Percentiles rank a stretch among this genome's conserved stretches.
These are phyloP conservation scores for Andricus curvator DNA, from an alignment of 2,888 invertebrate species.

Conservation along the genomic window DNA sequence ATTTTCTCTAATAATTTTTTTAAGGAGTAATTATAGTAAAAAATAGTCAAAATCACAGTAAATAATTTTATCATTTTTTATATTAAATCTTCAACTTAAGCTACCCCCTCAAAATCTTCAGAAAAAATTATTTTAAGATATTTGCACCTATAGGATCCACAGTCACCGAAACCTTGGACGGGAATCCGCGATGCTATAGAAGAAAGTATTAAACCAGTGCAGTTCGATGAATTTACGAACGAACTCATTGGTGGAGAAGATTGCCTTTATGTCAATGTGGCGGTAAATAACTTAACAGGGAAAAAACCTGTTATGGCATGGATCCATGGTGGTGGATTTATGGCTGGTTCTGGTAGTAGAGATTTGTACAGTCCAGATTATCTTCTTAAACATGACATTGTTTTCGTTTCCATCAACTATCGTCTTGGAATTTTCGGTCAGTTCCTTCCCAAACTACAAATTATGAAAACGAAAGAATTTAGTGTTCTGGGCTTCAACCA, in stretches of 20 bases:
- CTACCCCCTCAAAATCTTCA: no score
- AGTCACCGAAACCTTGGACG: slow-evolving; percentile 54
- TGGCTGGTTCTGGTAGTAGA: slow-evolving; percentile 47
- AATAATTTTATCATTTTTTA: no score
- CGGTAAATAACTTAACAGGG: slow-evolving; percentile 51
- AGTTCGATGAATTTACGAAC: slow-evolving; percentile 9
- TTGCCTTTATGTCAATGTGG: slow-evolving; percentile 61
- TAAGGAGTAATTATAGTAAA: no score
- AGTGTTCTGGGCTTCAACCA: no score
- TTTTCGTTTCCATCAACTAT: slow-evolving; percentile 58
- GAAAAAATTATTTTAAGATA: neutral
- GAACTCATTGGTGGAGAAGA: slow-evolving; percentile 55
- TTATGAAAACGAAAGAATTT: neutral
- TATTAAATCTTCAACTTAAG: no score
- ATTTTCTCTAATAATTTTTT: no score
- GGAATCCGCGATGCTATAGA: slow-evolving; percentile 63
- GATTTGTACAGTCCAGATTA: slow-evolving; percentile 58
- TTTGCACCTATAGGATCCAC: slow-evolving; percentile 58
- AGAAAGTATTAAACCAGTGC: slow-evolving; percentile 58
- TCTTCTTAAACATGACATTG: slow-evolving; percentile 58
- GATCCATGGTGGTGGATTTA: slow-evolving; percentile 64
- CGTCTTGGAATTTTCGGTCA: slow-evolving; percentile 60
- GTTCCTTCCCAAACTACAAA: slow-evolving; percentile 1
- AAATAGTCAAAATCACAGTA: no score
- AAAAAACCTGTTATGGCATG: slow-evolving; percentile 61